A percentile compares a stretch with the other conserved stretches of the same genome.
Conservation (phyloP, 2,797 vertebrate species). For the Halcyon leucocephala region DNA sequence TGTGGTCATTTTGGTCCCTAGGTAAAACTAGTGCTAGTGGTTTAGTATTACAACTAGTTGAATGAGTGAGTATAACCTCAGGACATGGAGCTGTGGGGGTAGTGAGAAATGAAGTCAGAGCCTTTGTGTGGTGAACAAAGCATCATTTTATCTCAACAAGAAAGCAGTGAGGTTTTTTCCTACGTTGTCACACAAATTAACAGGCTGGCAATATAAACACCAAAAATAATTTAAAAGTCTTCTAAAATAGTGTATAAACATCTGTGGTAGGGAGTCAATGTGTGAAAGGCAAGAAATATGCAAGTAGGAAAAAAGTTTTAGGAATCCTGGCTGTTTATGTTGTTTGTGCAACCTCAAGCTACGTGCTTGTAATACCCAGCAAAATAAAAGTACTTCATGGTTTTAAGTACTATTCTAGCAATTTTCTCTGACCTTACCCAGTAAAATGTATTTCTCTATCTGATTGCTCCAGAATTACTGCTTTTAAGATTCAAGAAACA, state of each 20-base stretch:
- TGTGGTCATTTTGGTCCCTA: not conserved
- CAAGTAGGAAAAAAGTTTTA: not conserved
- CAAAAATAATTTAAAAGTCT: not conserved
- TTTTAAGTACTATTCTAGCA: not conserved
- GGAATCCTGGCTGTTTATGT: not conserved
- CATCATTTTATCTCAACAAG: not conserved
- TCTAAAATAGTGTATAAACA: not conserved
- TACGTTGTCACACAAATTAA: not conserved
- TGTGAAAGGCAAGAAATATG: not conserved
- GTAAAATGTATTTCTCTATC: not conserved
- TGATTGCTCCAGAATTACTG: not conserved
- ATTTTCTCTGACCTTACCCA: not conserved
- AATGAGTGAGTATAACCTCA: not conserved
- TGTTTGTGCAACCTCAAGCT: not conserved
- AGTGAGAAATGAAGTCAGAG: not conserved
- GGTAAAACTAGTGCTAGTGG: not conserved
- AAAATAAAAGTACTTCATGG: not conserved
- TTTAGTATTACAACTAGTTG: not conserved
- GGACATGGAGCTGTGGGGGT: not conserved
- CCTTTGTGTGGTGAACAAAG: not conserved
- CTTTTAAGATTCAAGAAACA: conserved; percentile 13
- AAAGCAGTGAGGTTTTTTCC: not conserved
- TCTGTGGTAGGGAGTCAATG: not conserved
- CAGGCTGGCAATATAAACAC: not conserved
- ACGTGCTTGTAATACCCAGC: not conserved